These are phyloP conservation scores for Euclidia mi DNA, from an alignment of 2,888 invertebrate species.

Conservation along the genomic window DNA sequence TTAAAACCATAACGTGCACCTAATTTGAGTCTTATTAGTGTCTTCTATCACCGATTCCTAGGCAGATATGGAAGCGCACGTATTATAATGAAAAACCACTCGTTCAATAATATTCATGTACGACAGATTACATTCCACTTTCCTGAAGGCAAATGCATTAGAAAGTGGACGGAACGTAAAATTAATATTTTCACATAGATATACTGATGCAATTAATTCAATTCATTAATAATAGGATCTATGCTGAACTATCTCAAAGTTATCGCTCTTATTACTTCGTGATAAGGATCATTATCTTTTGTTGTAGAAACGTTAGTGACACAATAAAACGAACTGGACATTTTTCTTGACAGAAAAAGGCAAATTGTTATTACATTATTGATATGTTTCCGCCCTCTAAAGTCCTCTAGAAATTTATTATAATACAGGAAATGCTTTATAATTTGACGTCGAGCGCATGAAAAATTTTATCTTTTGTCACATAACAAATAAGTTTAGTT, in stretches of 20 bases:
- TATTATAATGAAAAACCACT: too few species aligned
- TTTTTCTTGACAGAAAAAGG: slow-evolving; percentile 57
- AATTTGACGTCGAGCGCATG: slow-evolving; percentile 39
- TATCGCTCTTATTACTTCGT: slow-evolving; percentile 17
- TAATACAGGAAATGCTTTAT: slow-evolving; percentile 53
- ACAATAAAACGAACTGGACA: slow-evolving; percentile 36
- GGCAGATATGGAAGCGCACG: too few species aligned
- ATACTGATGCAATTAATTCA: slow-evolving; percentile 52
- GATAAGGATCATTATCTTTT: slow-evolving; percentile 35
- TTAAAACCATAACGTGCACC: too few species aligned
- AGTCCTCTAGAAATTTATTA: slow-evolving; percentile 44
- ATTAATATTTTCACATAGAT: slow-evolving; percentile 50
- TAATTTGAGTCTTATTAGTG: too few species aligned
- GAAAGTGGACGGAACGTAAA: slow-evolving; percentile 31
- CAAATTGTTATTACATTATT: slow-evolving; percentile 59
- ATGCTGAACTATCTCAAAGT: neutral
- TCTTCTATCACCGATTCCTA: too few species aligned
- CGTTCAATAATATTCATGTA: neutral
- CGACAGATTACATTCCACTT: neutral
- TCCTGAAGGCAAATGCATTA: slow-evolving; percentile 22
- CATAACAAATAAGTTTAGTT: slow-evolving; percentile 47
- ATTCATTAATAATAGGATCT: slow-evolving; percentile 42
- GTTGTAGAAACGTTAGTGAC: slow-evolving; percentile 4
- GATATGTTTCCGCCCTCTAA: slow-evolving; percentile 56
- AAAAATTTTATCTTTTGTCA: slow-evolving; percentile 53